Base-by-base conservation (phyloP, 2,888 invertebrate species). In the Nomada fucata region DNA sequence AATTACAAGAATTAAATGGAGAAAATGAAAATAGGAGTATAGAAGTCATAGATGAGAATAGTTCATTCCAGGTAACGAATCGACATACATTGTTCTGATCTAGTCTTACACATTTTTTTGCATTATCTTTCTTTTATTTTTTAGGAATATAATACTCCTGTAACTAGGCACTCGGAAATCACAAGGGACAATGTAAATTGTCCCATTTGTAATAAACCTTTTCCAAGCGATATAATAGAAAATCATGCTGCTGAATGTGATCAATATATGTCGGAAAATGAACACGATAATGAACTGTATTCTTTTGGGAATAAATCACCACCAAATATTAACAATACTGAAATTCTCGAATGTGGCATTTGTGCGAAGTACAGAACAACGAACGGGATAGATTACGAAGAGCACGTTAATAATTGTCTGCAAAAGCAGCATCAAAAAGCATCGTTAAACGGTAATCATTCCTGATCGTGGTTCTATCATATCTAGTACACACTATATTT, bases 171-270 rank as follows among this genome's bases (percentile, higher is more conserved):
- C 18, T 72, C 64, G 15, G 74, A 79, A 60, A 68, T 79, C 20
- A 59, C 59, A 18, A 52, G 57, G 26, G 74, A 65, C 29, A 75
- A 77, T 44, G 42, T 84, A 55, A 80, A n/a, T 50, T 93, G 93
- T 73, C 93, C 93, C 4, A 92, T 93, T 61, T 93, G 93, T 74
- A 87, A 85, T 61, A 86, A 88, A 61, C 61, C 42, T 11, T 93
- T 91, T 50, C 74, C 89, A 29, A 59, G 13, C 50, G 77, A 85
- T 15, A 76, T 89, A 50, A 91, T 93, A 75, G 87, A 89, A 68
- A 67, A 60, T 44, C 93, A 93, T 76, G 93, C 93, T 20, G 90
- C 90, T 3, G 80, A 73, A 50, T 93, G 93, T 47, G 84, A 89
- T 18, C 90, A 88, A 71, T 92, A 83, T 63, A 84, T 85, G 36